Conservation (phyloP, 2,888 invertebrate genomes). For the Plagodis pulveraria region DNA sequence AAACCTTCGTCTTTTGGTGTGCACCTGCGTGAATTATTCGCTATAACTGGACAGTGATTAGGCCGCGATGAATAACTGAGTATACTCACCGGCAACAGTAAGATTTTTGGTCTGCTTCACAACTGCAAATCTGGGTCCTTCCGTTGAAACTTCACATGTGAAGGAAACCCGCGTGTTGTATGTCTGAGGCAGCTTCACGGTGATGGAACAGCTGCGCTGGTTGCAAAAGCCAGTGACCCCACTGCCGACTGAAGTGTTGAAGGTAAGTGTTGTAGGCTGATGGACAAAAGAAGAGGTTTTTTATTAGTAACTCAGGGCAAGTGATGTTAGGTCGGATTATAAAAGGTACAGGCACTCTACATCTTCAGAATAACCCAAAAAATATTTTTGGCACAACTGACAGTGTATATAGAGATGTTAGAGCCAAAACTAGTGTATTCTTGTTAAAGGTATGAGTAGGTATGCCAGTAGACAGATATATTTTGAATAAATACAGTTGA, state of each 20-base stretch:
- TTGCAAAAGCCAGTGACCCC: slow-evolving; percentile 64
- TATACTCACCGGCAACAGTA: slow-evolving; percentile 70
- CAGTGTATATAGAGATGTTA: no score
- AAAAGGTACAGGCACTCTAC: no score
- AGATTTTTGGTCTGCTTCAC: slow-evolving; percentile 76
- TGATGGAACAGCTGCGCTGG: slow-evolving; percentile 67
- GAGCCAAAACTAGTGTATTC: no score
- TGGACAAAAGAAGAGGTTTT: slow-evolving; percentile 1
- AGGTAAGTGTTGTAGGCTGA: slow-evolving; percentile 71
- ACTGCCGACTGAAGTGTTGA: slow-evolving; percentile 65
- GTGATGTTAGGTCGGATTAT: no score
- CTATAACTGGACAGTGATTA: background rate
- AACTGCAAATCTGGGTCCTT: slow-evolving; percentile 75
- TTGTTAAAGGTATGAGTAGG: no score
- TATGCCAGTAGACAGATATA: no score
- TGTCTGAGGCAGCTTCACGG: slow-evolving; percentile 62
- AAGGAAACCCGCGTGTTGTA: slow-evolving; percentile 69
- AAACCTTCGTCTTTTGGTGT: no score
- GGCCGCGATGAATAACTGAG: background rate
- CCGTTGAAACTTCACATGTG: slow-evolving; percentile 77
- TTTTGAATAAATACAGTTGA: no score
- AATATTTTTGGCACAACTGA: no score
- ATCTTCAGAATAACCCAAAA: no score
- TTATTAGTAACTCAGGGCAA: no score
- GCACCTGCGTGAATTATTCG: background rate